Conservation (phyloP, 2,888 invertebrate species). For the Caenorhabditis doughertyi region DNA sequence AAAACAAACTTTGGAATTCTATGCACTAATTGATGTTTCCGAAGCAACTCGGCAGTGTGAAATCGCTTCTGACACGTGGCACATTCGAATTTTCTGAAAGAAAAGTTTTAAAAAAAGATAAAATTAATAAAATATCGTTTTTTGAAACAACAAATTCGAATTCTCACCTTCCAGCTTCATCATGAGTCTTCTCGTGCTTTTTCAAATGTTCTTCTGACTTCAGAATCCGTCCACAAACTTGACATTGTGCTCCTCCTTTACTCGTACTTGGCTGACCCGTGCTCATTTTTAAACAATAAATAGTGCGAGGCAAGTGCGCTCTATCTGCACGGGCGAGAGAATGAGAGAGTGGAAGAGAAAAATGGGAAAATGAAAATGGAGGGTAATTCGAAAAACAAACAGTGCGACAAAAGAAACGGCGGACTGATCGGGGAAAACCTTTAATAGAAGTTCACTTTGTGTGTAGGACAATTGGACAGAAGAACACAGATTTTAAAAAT, state of each 20-base stretch:
- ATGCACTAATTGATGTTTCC: constrained; percentile 62
- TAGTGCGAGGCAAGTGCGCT: no score
- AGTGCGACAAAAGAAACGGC: no score
- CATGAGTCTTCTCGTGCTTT: constrained; percentile 56
- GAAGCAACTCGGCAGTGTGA: constrained; percentile 39
- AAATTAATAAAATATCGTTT: not conserved
- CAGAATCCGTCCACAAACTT: constrained; percentile 56
- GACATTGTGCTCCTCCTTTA: constrained; percentile 45
- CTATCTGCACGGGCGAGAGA: no score
- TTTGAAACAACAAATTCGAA: not conserved
- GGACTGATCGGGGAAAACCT: no score
- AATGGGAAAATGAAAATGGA: no score
- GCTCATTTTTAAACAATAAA: no score
- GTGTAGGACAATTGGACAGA: no score
- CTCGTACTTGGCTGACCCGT: constrained; percentile 12
- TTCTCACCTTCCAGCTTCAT: constrained; percentile 44
- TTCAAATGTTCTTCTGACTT: constrained; percentile 40
- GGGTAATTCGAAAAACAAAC: no score
- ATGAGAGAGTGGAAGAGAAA: no score
- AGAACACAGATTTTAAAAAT: no score
- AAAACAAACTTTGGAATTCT: constrained; percentile 42
- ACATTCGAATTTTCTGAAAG: constrained; percentile 50
- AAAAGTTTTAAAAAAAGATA: no score
- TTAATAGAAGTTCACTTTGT: no score
- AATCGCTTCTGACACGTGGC: constrained; percentile 49